Evolutionary conservation across 2,888 invertebrate species (phyloP).

Genomic region (Xestobium rufovillosum): DNA sequence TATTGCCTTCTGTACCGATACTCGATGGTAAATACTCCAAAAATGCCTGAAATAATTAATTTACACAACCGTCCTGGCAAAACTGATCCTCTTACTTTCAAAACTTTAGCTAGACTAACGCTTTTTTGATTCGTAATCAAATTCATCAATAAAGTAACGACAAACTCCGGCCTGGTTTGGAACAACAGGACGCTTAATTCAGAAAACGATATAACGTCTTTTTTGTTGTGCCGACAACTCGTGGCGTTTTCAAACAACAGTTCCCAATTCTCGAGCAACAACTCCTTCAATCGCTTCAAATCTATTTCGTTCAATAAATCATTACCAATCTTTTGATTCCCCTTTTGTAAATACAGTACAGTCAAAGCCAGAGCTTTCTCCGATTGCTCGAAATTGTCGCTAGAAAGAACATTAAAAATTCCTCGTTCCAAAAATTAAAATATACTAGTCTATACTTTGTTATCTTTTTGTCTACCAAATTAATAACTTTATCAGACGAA

Average conservation of each 20-base stretch:
- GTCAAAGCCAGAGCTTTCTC: constrained; percentile 44
- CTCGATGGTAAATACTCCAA: constrained; percentile 60
- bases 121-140: constrained; percentile 42
- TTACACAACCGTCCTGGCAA: not conserved
- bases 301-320: constrained; percentile 43
- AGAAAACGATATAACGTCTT: constrained; percentile 45
- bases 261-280: constrained; percentile 45
- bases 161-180: constrained; percentile 42
- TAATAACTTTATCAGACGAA: constrained; percentile 49
- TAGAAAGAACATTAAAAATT: constrained; percentile 17
- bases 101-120: constrained; percentile 42
- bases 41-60: constrained; percentile 47
- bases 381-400: constrained; percentile 35
- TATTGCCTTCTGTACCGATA: constrained; percentile 49
- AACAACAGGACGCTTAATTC: constrained; percentile 49
- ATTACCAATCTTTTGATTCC: constrained; percentile 44
- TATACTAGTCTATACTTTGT: constrained; percentile 31
- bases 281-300: constrained; percentile 37
- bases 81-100: constrained; percentile 39
- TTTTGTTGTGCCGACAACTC: constrained; percentile 33
- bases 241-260: constrained; percentile 46
- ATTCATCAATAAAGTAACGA: constrained; percentile 44
- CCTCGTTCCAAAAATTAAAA: not conserved
- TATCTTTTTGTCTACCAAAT: constrained; percentile 38
- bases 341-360: constrained; percentile 48